Base-by-base conservation (phyloP, 2,797 vertebrate genomes). In the Echiichthys vipera region DNA sequence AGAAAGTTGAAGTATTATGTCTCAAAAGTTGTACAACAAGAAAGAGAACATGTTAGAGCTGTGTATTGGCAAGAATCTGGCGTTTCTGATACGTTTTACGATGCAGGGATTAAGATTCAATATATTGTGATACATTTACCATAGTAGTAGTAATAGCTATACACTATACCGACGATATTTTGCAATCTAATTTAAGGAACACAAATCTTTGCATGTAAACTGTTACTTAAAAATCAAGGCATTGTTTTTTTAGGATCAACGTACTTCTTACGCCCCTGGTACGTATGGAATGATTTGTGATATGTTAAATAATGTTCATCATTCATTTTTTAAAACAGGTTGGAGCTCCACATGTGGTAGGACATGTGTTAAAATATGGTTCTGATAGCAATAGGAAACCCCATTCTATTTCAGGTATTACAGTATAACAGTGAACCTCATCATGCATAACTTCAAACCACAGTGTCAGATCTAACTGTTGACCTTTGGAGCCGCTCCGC, bases 401-500 rank as follows among this genome's bases (percentile, higher is more conserved):
- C 3, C 53, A n/a, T 39, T 29, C 5, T 46, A n/a, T 50, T 63
- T 62, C 69, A 74, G 65, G 69, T 84, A 37, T 45, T 45, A 29
- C 65, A 27, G 32, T 42, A 8, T 22, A 53, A 67, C 61, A 56
- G 34, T 18, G 74, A 80, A 70, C 34, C 64, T 47, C 61, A 42
- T 77, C 57, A 63, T 81, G 78, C 65, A 58, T 20, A 74, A 64
- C 83, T 77, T 75, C 45, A 71, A 81, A 85, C 66, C 75, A 46
- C 79, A 32, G 58, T 58, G 78, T 86, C 78, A 71, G 69, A 78
- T 81, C 67, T 71, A 55, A 74, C 70, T 70, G 85, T 67, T 90
- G 91, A 93, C 92, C 91, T 91, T 89, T 84, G 10, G 45, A 84
- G 78, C 65, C 3, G 69, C 79, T 66, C 25, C 7, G 17, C 61